Base-by-base conservation (phyloP, 1,140 invertebrate species). In the Archivesica marissinica region DNA sequence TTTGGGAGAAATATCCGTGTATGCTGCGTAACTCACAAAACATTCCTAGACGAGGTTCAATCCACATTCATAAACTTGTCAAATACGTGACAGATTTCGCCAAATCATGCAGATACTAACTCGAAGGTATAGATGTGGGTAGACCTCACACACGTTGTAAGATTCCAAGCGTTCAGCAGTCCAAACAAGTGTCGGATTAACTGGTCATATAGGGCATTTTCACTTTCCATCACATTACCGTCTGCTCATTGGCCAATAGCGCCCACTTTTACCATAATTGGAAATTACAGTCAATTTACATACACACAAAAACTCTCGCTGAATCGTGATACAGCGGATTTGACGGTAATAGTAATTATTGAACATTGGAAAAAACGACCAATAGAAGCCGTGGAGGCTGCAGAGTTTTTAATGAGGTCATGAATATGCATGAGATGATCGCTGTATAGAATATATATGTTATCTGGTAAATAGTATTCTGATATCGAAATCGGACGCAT, bases 61-160 rank as follows among this genome's bases (percentile, higher is more conserved):
- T n/a, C n/a, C n/a, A n/a, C n/a, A n/a, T n/a, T n/a, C n/a, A n/a
- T n/a, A n/a, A n/a, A n/a, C n/a, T n/a, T n/a, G n/a, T n/a, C n/a
- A n/a, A n/a, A n/a, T n/a, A n/a, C n/a, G n/a, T n/a, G n/a, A n/a
- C n/a, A n/a, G n/a, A n/a, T n/a, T n/a, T n/a, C n/a, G n/a, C n/a
- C n/a, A n/a, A n/a, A n/a, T n/a, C n/a, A n/a, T n/a, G n/a, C n/a
- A n/a, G n/a, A n/a, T n/a, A n/a, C n/a, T n/a, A n/a, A n/a, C n/a
- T n/a, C n/a, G n/a, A n/a, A n/a, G n/a, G n/a, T n/a, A n/a, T n/a
- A n/a, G n/a, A n/a, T n/a, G n/a, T n/a, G n/a, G n/a, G n/a, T 20
- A 79, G 77, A 79, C 77, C 77, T 68, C 77, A 79, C 77, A 79
- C 77, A 64, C 54, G 20, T 66, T 61, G 28, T 28, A 64, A 68